Conservation (phyloP, 2,888 invertebrate genomes). For the Agrilus biguttatus region DNA sequence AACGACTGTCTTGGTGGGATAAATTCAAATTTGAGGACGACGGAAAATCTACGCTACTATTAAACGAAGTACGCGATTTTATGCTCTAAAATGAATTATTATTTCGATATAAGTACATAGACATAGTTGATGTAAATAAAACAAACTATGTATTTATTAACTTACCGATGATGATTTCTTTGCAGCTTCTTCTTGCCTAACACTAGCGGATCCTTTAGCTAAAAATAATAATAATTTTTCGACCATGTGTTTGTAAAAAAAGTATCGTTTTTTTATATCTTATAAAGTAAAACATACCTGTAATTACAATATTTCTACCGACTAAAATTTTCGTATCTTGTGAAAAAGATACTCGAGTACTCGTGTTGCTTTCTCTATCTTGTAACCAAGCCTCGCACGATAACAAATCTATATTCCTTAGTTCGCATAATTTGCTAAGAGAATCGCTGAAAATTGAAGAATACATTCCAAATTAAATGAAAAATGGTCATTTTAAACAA, state of each 20-base stretch:
- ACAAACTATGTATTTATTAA: no score
- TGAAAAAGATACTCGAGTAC: constrained; percentile 37
- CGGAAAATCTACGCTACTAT: constrained; percentile 27
- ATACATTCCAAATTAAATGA: neutral
- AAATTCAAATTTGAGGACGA: constrained; percentile 20
- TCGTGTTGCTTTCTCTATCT: constrained; percentile 46
- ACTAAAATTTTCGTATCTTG: constrained; percentile 51
- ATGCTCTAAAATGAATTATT: constrained; percentile 19
- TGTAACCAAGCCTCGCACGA: constrained; percentile 49
- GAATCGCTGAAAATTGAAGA: constrained; percentile 43
- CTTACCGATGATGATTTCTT: no score
- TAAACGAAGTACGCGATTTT: constrained; percentile 26
- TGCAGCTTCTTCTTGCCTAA: no score
- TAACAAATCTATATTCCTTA: constrained; percentile 48
- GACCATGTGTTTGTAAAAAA: no score
- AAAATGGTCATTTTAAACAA: no score
- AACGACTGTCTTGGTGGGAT: constrained; percentile 20
- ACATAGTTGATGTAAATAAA: no score
- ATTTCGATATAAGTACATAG: no score
- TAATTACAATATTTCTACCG: constrained; percentile 49
- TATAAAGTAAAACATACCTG: constrained; percentile 11
- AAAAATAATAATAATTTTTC: no score
- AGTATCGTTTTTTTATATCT: no score
- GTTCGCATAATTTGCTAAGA: constrained; percentile 45
- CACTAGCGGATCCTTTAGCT: no score